These are phyloP conservation scores for Nothoprocta pentlandii DNA, from an alignment of 2,113 vertebrate genomes.

Conservation along the genomic window DNA sequence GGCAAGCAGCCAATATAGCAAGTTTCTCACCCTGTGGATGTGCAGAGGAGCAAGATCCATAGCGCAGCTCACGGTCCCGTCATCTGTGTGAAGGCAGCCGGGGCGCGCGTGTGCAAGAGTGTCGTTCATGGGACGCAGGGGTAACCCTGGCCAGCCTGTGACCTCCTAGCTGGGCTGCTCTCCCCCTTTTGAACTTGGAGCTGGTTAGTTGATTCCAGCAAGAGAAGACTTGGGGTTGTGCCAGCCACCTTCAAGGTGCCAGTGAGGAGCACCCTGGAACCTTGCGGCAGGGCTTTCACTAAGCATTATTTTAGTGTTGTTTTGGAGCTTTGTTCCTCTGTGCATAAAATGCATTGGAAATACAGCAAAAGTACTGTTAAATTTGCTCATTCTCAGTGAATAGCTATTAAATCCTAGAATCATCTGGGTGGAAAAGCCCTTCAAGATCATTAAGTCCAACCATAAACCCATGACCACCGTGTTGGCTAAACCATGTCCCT, in stretches of 20 bases:
- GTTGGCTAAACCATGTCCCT: no score
- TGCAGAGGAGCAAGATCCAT: background rate
- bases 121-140: background rate
- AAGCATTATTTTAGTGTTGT: background rate
- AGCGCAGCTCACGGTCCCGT: background rate
- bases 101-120: rapidly evolving
- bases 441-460: no score
- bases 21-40: background rate
- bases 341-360: background rate
- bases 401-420: background rate
- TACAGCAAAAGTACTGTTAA: background rate
- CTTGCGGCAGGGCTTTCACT: background rate
- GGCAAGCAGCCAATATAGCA: background rate
- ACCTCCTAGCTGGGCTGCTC: background rate
- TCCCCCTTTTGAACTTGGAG: background rate
- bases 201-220: background rate
- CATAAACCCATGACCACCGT: no score
- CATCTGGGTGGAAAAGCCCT: no score
- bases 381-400: background rate
- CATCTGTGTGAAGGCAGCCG: background rate
- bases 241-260: background rate
- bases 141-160: background rate
- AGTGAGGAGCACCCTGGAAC: rapidly evolving
- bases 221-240: background rate
- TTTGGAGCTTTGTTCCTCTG: background rate